Base-by-base conservation (phyloP, 2,113 vertebrate genomes). In the Promerops cafer region DNA sequence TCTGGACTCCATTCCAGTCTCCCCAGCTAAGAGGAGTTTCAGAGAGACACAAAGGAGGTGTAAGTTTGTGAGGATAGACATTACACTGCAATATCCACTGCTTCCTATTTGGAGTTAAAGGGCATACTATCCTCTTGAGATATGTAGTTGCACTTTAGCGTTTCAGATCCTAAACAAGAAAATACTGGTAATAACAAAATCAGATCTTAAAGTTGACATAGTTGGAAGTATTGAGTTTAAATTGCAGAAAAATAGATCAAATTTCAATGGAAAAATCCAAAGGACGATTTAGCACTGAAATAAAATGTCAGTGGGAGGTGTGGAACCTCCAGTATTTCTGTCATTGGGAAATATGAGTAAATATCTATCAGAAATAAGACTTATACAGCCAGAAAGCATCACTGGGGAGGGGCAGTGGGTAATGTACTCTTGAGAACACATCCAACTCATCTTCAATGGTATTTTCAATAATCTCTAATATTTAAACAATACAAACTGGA, bases 401-500 rank as follows among this genome's bases (percentile, higher is more conserved):
- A 35, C 16, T 35, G 35, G 7, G 17, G 6, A 1, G 77, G 1
- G 7, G 3, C 12, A 26, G 2, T 8, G 10, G 10, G 1, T 27
- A 69, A 44, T 13, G 22, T 7, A 20, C 7, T 33, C 21, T 30
- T 56, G 14, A 39, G 21, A 44, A 52, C 5, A 6, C 15, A 53
- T 22, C 8, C 24, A 39, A 61, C 10, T 53, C n/a, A 49, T 16
- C 16, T 63, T 54, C 5, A 2, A 60, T 30, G 9, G 33, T 39
- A 9, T 20, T 77, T 77, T 52, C 13, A 64, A 27, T 23, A 64
- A 87, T 33, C 72, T 60, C 35, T 56, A 45, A 37, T 35, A 87
- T 60, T 72, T 70, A 60, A 69, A 31, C 11, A 45, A 24, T 1
- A 87, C 8, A 64, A 60, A 50, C 3, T 27, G 4, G 9, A 68